A percentile compares a stretch with the other conserved stretches of the same genome.
These are phyloP conservation scores for Scalopus aquaticus DNA, from an alignment of 2,113 vertebrate species.

Conservation along the genomic window DNA sequence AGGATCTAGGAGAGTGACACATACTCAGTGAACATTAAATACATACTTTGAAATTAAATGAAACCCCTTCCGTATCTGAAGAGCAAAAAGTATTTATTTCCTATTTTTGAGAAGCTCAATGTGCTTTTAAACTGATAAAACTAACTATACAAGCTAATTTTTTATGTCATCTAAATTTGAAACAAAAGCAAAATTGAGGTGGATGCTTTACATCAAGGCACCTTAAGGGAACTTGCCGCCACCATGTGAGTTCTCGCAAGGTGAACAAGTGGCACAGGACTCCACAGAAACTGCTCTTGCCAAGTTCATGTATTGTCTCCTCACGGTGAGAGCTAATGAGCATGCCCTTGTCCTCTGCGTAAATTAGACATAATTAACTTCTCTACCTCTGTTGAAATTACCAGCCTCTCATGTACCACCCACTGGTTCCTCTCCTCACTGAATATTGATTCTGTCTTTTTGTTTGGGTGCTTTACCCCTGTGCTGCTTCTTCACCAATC, in stretches of 20 bases:
- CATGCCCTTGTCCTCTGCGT: not conserved
- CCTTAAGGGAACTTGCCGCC: not conserved
- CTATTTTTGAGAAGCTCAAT: not conserved
- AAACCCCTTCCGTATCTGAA: not conserved
- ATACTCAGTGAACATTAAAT: not conserved
- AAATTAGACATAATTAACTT: not conserved
- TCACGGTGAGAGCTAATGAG: not conserved
- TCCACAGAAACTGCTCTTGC: not conserved
- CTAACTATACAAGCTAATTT: not conserved
- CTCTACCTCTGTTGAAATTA: not conserved
- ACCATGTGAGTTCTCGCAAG: not conserved
- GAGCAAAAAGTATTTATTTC: not conserved
- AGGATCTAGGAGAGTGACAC: not conserved
- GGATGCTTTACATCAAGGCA: not conserved
- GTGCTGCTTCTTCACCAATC: no score
- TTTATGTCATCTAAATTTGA: not conserved
- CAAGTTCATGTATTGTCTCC: not conserved
- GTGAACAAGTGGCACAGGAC: not conserved
- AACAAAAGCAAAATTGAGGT: not conserved
- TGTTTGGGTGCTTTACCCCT: not conserved
- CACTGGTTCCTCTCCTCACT: not conserved
- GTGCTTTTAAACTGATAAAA: not conserved
- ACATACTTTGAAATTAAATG: conserved; percentile 32
- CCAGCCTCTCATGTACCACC: no score
- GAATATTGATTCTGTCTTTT: not conserved